Base-by-base conservation (phyloP, 2,888 invertebrate species). In the Zelleria hepariella region DNA sequence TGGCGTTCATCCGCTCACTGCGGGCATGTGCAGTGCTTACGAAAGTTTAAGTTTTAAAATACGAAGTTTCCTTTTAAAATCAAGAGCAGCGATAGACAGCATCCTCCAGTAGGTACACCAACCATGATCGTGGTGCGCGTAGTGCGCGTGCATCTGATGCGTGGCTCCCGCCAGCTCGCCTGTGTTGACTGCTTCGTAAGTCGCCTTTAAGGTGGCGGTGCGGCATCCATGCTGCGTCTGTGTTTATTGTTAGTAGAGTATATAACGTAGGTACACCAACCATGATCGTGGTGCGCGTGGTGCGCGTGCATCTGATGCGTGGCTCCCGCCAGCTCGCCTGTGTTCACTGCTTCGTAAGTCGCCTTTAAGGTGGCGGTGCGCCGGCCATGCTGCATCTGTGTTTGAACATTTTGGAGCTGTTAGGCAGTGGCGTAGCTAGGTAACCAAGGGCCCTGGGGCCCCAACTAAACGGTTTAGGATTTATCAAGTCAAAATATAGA, bases 171-270 rank as follows among this genome's bases (percentile, higher is more conserved):
- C 90, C 2, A 72, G 76, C 3, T 91, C 90, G 0, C 93, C 91
- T 5, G 6, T 10, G 32, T 5, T 32, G 54, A 93, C 92, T 0
- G 97, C 98, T 78, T 98, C 98, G 76, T 97, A 98, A 26, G 97
- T 97, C n/a, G 98, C 98, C 82, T 98, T 98, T 66, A 98, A 86
- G 69, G 97, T 96, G 1, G 98, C 96, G 0, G 98, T 97, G 59
- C 98, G 91, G 54, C 98, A 91, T 0, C 98, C 98, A 70, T 97
- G 97, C 72, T 96, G 96, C 96, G 98, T 57, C n/a, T n/a, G n/a
- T n/a, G n/a, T n/a, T n/a, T n/a, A n/a, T n/a, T n/a, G n/a, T n/a
- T n/a, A n/a, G n/a, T n/a, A n/a, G n/a, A n/a, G n/a, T n/a, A n/a
- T n/a, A n/a, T n/a, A n/a, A n/a, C n/a, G 26, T 24, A 2, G 48